phyloP scores from a whole-genome alignment of 2,113 vertebrate genomes.

The Pseudorhombus dupliciocellatus region DNA sequence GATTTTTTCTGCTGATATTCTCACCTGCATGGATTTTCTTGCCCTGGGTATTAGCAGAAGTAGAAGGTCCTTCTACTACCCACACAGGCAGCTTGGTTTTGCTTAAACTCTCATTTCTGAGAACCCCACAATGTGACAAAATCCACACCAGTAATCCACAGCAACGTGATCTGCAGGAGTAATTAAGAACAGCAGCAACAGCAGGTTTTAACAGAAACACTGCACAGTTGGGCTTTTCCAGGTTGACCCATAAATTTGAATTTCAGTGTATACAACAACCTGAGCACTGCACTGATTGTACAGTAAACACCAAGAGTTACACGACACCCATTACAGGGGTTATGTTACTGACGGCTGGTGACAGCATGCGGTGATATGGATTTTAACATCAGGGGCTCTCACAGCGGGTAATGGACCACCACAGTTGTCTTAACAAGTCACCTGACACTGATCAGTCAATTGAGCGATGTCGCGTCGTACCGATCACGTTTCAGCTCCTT shows the following conservation, averaged over 20 bases:
- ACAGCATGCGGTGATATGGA: slow-evolving; percentile 39
- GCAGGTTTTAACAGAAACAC: slow-evolving; percentile 28
- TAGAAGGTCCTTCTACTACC: slow-evolving; percentile 30
- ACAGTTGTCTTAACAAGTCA: slow-evolving; percentile 54
- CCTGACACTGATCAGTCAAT: slow-evolving; percentile 73
- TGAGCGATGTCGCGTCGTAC: slow-evolving; percentile 43
- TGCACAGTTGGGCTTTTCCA: slow-evolving; percentile 10
- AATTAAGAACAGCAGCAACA: slow-evolving; percentile 17
- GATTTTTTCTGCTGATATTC: slow-evolving; percentile 47
- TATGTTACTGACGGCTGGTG: slow-evolving; percentile 46
- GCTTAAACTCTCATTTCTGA: slow-evolving; percentile 47
- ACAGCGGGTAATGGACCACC: slow-evolving; percentile 22
- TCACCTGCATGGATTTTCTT: slow-evolving; percentile 55
- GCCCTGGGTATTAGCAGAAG: slow-evolving; percentile 52
- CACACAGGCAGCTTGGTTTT: slow-evolving; percentile 60
- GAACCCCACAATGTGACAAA: slow-evolving; percentile 32
- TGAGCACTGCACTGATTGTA: slow-evolving; percentile 37
- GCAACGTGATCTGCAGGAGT: slow-evolving; percentile 20
- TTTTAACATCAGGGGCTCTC: slow-evolving; percentile 38
- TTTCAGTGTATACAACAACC: slow-evolving; percentile 33
- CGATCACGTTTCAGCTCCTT: slow-evolving; percentile 50
- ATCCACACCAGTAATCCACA: slow-evolving; percentile 27
- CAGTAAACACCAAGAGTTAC: slow-evolving; percentile 16
- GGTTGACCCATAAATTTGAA: slow-evolving; percentile 36
- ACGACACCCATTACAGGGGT: slow-evolving; percentile 57